Percentiles rank a stretch among this genome's conserved stretches.
These are phyloP conservation scores for Acropora tenuis DNA, from an alignment of 64 coral and sea anemone genomes.

Conservation along the genomic window DNA sequence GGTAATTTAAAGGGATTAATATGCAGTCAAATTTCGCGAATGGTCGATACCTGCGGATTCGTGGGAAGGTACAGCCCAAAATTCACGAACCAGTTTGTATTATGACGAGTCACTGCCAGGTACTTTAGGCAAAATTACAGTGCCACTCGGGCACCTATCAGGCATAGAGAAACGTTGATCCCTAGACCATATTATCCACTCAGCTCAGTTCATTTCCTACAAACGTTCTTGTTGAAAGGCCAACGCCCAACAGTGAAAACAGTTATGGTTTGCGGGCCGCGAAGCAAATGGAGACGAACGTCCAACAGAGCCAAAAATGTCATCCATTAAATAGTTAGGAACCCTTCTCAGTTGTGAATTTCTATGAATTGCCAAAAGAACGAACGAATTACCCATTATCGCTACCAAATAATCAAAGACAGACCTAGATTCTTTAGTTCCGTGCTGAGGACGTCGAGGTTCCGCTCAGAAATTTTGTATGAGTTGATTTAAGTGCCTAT, in stretches of 20 bases:
- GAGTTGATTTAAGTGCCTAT: too few species aligned
- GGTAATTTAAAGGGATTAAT: too few species aligned
- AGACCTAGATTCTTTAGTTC: not conserved
- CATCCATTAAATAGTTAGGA: slow-evolving; percentile 39
- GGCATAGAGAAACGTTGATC: too few species aligned
- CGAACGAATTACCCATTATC: slow-evolving; percentile 38
- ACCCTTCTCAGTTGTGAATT: slow-evolving; percentile 42
- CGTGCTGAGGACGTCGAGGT: not conserved
- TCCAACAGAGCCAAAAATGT: slow-evolving; percentile 44
- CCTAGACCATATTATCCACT: too few species aligned
- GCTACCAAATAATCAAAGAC: not conserved
- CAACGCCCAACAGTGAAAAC: slow-evolving; percentile 10
- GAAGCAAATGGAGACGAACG: slow-evolving; percentile 27
- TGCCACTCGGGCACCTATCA: too few species aligned
- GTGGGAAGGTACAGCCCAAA: too few species aligned
- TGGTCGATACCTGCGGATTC: too few species aligned
- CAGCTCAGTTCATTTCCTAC: not conserved
- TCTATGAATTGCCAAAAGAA: slow-evolving; percentile 38
- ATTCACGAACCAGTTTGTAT: too few species aligned
- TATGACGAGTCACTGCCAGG: too few species aligned
- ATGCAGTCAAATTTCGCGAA: too few species aligned
- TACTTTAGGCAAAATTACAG: too few species aligned
- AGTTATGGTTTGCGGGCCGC: slow-evolving; percentile 14
- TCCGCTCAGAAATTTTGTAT: too few species aligned
- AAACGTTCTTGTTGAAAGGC: slow-evolving; percentile 28